These are phyloP conservation scores for Macroramphosus scolopax DNA, from an alignment of 2,797 vertebrate genomes.

Conservation along the genomic window DNA sequence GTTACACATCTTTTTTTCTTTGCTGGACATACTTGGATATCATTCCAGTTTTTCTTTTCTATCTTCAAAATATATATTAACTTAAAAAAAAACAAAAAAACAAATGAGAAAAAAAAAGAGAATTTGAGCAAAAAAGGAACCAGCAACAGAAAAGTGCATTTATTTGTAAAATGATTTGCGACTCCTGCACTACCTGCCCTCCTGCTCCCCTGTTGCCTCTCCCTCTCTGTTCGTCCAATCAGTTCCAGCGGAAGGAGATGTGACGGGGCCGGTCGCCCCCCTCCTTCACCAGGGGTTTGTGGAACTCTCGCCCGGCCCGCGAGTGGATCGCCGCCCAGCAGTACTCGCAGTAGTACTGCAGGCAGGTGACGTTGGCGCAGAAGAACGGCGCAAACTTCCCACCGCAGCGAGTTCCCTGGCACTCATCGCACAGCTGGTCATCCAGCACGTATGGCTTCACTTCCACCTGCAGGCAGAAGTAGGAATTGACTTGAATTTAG, in stretches of 20 bases:
- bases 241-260: slow-evolving; percentile 99
- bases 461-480: slow-evolving; percentile 86
- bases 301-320: slow-evolving; percentile 96
- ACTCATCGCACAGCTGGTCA: slow-evolving; percentile 99
- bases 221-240: slow-evolving; percentile 58
- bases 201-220: slow-evolving; percentile 64
- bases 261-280: slow-evolving; percentile 97
- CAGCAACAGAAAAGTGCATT: slow-evolving; percentile 99
- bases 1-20: slow-evolving; percentile 71
- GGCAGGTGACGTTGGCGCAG: slow-evolving; percentile 99
- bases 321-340: slow-evolving; percentile 99
- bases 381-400: slow-evolving; percentile 99
- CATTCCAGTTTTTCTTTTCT: slow-evolving; percentile 75
- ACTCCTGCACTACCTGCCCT: slow-evolving; percentile 78
- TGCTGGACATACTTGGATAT: slow-evolving; percentile 73
- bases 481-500: neutral
- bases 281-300: slow-evolving; percentile 99
- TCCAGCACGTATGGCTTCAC: slow-evolving; percentile 99
- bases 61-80: slow-evolving; percentile 79
- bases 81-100: slow-evolving; percentile 63
- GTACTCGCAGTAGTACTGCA: slow-evolving; percentile 99
- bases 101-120: slow-evolving; percentile 45
- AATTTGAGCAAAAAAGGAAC: slow-evolving; percentile 83
- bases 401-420: slow-evolving; percentile 97
- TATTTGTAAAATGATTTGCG: slow-evolving; percentile 87